Conservation (phyloP, 2,888 invertebrate species). For the Drosophila demipolita region DNA sequence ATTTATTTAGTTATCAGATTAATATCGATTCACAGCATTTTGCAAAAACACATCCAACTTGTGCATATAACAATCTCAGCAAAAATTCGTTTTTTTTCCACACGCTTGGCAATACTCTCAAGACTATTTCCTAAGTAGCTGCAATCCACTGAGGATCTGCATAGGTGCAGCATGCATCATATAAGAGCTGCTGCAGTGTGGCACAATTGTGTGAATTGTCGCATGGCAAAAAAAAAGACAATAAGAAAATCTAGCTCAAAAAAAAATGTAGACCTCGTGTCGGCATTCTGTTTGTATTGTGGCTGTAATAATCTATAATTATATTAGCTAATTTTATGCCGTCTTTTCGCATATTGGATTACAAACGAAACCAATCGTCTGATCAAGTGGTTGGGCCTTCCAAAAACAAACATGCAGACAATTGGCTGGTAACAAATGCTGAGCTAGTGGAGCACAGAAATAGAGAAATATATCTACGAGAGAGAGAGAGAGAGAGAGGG, state of each 20-base stretch:
- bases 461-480: not conserved
- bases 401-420: constrained; percentile 52
- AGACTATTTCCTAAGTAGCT: constrained; percentile 47
- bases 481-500: not conserved
- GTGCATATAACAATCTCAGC: constrained; percentile 12
- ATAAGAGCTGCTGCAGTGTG: constrained; percentile 23
- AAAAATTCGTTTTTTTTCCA: constrained; percentile 12
- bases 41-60: not conserved
- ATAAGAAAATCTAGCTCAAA: constrained; percentile 22
- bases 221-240: constrained; percentile 44
- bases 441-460: constrained; percentile 5
- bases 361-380: constrained; percentile 36
- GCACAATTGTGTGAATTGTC: constrained; percentile 71
- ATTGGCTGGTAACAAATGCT: constrained; percentile 70
- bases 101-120: constrained; percentile 37
- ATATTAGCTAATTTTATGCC: constrained; percentile 63
- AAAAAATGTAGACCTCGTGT: constrained; percentile 20
- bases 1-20: not conserved
- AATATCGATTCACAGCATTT: not conserved
- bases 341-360: constrained; percentile 51
- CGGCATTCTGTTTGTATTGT: constrained; percentile 27
- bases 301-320: constrained; percentile 66
- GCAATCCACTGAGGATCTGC: constrained; percentile 38
- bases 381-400: constrained; percentile 40
- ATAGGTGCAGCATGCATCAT: constrained; percentile 25